Percentiles rank a stretch among this genome's conserved stretches.
Conservation (phyloP, 2,113 vertebrate species). For the Ophthalmolycus amberensis region DNA sequence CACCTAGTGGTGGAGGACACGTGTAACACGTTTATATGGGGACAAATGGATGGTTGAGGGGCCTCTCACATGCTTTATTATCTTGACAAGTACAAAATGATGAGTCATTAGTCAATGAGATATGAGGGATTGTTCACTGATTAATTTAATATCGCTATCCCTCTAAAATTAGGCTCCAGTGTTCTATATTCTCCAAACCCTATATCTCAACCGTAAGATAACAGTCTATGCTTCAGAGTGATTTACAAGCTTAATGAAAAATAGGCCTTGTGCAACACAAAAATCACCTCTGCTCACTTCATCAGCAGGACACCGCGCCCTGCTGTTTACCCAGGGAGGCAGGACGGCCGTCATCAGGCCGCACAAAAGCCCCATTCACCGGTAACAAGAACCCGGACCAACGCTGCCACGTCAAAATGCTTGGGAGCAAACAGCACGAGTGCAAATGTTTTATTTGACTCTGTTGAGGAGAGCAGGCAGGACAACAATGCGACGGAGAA, state of each 20-base stretch:
- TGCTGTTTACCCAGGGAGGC: constrained; percentile 60
- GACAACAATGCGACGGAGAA: not conserved
- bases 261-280: not conserved
- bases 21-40: not conserved
- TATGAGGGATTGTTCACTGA: not conserved
- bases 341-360: constrained; percentile 51
- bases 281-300: constrained; percentile 6
- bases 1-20: constrained; percentile 46
- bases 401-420: constrained; percentile 68
- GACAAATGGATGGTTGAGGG: no score
- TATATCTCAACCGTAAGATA: not conserved
- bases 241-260: not conserved
- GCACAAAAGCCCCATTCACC: constrained; percentile 76
- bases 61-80: not conserved
- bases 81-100: not conserved
- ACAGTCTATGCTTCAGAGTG: no score
- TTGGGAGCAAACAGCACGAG: constrained; percentile 3
- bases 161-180: not conserved
- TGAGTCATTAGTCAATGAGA: not conserved
- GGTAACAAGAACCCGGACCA: constrained; percentile 35
- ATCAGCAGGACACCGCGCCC: constrained; percentile 20
- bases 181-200: not conserved
- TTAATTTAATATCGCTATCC: not conserved
- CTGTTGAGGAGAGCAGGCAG: not conserved
- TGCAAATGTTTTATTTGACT: constrained; percentile 15